A percentile compares a stretch with the other conserved stretches of the same genome.
These are phyloP conservation scores for Manacus vitellinus DNA, from an alignment of 2,113 vertebrate genomes.

Conservation along the genomic window DNA sequence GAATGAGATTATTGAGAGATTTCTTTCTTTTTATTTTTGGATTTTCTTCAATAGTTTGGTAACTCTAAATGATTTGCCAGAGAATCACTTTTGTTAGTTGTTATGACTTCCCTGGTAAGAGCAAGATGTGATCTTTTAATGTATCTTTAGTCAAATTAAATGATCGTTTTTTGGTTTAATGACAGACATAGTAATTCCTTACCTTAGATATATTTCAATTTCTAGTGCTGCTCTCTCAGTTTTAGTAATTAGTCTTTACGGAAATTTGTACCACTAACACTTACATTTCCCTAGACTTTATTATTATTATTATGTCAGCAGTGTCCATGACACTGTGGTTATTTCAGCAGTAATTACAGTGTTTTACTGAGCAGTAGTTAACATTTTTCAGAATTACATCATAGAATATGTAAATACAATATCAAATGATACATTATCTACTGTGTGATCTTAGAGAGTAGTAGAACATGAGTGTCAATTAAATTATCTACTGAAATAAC, in stretches of 20 bases:
- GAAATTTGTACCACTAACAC: neutral
- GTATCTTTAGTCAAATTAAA: neutral
- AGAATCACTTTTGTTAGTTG: neutral
- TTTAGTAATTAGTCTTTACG: neutral
- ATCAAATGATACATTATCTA: neutral
- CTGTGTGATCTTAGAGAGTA: neutral
- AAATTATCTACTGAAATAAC: neutral
- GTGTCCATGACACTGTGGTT: neutral
- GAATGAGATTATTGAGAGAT: neutral
- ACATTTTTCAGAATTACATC: neutral
- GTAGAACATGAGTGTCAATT: neutral
- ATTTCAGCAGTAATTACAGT: neutral
- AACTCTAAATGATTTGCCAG: neutral
- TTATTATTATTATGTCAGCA: neutral
- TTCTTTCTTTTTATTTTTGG: neutral
- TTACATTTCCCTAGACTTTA: neutral
- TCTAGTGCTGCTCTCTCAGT: neutral
- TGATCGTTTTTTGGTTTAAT: neutral
- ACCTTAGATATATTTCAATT: neutral
- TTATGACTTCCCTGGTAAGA: neutral
- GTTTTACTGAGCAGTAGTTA: neutral
- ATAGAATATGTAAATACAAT: neutral
- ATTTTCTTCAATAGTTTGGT: neutral
- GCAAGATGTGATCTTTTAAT: neutral
- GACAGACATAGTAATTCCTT: neutral